Conservation (phyloP, 1,140 invertebrate genomes). For the Caenorhabditis elegans region DNA sequence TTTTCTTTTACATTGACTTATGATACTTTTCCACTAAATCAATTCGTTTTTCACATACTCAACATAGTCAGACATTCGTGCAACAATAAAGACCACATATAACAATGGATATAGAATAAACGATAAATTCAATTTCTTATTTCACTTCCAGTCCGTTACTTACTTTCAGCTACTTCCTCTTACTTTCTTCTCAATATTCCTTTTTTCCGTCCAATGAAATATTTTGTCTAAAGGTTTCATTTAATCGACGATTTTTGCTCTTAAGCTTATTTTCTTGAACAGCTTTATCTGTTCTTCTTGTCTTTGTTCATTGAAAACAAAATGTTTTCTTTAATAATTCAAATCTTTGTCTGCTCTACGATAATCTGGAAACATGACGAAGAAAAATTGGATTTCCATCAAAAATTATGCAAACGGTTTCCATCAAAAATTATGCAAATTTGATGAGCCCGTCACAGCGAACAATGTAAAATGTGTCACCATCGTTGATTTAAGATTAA, state of each 20-base stretch:
- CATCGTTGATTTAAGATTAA: neutral
- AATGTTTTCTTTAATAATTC: neutral
- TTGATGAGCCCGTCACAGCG: neutral
- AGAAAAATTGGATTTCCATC: neutral
- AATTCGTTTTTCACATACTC: too few relatives aligned
- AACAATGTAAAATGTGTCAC: too few relatives aligned
- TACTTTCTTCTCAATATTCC: neutral
- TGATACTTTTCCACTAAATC: too few relatives aligned
- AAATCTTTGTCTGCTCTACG: neutral
- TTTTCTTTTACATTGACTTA: too few relatives aligned
- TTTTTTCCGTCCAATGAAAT: neutral
- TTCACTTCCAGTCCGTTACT: neutral
- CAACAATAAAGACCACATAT: neutral
- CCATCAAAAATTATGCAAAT: too few relatives aligned
- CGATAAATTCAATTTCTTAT: neutral
- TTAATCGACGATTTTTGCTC: neutral
- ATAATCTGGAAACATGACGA: conserved; percentile 9
- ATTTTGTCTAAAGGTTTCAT: neutral
- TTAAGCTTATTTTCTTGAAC: neutral
- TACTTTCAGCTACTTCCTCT: neutral
- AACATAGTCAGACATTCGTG: too few relatives aligned
- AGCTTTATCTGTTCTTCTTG: neutral
- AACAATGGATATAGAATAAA: neutral
- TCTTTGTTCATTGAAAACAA: neutral
- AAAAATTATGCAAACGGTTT: too few relatives aligned